phyloP scores from a whole-genome alignment of 1,140 invertebrate genomes.

The Drosophila funebris region DNA sequence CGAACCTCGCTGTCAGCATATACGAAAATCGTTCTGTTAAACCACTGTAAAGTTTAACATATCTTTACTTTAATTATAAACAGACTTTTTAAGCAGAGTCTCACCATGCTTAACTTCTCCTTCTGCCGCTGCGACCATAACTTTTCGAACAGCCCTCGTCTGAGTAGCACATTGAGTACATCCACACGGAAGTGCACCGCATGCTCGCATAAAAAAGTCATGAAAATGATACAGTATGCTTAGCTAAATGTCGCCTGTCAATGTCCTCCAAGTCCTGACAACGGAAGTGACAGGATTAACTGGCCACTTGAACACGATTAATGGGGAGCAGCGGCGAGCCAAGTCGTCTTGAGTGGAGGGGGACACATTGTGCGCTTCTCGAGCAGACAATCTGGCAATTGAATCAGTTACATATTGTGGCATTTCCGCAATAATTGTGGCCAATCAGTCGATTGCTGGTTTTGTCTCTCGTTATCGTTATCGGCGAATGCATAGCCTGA shows the following conservation, averaged over 20 bases:
- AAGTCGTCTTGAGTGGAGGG: background rate
- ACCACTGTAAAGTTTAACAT: no score
- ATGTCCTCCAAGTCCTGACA: constrained; percentile 23
- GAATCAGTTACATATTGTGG: constrained; percentile 12
- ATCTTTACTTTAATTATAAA: no score
- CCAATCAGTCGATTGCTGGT: constrained; percentile 11
- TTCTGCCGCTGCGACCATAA: no score
- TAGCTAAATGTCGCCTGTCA: constrained; percentile 19
- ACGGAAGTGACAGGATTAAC: constrained; percentile 71
- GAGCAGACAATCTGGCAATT: background rate
- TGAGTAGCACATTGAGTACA: constrained; percentile 28
- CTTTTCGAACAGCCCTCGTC: constrained; percentile 31
- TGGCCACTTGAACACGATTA: constrained; percentile 76
- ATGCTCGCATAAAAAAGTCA: constrained; percentile 48
- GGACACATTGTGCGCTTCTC: background rate
- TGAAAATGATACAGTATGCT: constrained; percentile 54
- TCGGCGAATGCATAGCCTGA: background rate
- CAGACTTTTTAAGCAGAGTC: no score
- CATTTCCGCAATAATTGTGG: constrained; percentile 9
- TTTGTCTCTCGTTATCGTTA: background rate
- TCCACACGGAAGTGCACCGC: constrained; percentile 61
- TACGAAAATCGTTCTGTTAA: no score
- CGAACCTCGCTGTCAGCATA: no score
- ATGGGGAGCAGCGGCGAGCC: background rate
- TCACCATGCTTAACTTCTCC: no score